Conservation (phyloP, 53 echinoderm and acorn worm genomes). For the Echinarachnius parma region DNA sequence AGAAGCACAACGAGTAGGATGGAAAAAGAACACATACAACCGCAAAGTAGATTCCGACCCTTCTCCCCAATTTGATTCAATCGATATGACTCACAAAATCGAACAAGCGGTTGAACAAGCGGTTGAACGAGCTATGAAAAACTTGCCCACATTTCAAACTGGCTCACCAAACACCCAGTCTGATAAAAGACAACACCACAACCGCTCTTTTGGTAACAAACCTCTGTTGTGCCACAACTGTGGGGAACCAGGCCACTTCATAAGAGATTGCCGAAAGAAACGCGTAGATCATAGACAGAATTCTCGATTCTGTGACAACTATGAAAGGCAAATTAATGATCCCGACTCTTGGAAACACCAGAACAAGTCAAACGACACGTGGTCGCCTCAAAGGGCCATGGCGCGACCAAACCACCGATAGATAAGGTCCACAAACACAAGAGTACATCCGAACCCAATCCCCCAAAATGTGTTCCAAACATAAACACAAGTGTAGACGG, state of each 20-base stretch:
- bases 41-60: too few relatives aligned
- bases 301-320: not conserved
- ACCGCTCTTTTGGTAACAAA: not conserved
- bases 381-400: slow-evolving; percentile 22
- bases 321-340: not conserved
- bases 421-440: not conserved
- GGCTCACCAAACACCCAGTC: too few relatives aligned
- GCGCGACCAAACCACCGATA: slow-evolving; percentile 35
- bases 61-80: not conserved
- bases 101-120: not conserved
- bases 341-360: too few relatives aligned
- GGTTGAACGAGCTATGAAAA: too few relatives aligned
- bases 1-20: not conserved
- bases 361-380: not conserved
- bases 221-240: not conserved
- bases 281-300: not conserved
- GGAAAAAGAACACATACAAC: slow-evolving; percentile 12
- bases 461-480: not conserved
- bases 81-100: not conserved
- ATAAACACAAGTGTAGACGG: not conserved
- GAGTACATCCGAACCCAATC: not conserved
- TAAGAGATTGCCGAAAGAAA: slow-evolving; percentile 1
- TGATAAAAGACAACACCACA: not conserved
- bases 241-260: slow-evolving; percentile 4
- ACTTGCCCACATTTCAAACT: too few relatives aligned